Evolutionary conservation across 1,140 invertebrate genomes (phyloP), one percentile per base, ranked within the genome.

Genomic region (Eriocheir sinensis): DNA sequence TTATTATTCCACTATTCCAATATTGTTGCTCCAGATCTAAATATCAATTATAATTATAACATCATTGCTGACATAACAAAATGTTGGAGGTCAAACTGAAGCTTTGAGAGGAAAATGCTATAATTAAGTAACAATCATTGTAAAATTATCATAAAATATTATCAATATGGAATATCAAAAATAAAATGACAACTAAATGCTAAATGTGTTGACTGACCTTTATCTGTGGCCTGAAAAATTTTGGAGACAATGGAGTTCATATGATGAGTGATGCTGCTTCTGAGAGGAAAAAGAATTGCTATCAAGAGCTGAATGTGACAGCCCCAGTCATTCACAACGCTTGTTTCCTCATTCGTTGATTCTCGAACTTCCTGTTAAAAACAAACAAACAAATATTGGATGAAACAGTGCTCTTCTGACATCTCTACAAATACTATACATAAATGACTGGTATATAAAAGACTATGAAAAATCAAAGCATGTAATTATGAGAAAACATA

Each of bases 221-320:
- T 85, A 6, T 85, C 81, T 41, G 38, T 85, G 6, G 81, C 38
- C 30, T 85, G 81, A 32, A 85, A 85, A 41, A 85, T 85, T 34
- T 34, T 85, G 81, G 81, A 15, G 17, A 85, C 15, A 41, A 85
- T 38, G 1, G 32, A 27, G 81, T 41, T 38, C 8, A 41, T 85
- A 27, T 85, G 81, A 36, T 38, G 34, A 12, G 38, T 38, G 36
- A 41, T 38, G 21, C 4, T 17, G 9, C 34, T 85, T 38, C 38
- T 85, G 17, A 38, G 81, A 38, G 81, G 81, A 32, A 85, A 36
- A 85, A 36, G 38, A 85, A 85, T 34, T 85, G 81, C 81, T 38
- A 38, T 85, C 81, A 85, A n/a, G 3, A 85, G 38, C 17, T 27
- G 81, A 36, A 85, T 36, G 34, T 85, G 38, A 85, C 81, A 38